Conservation (phyloP, 1,140 invertebrate genomes). For the Drosophila lacertosa region DNA sequence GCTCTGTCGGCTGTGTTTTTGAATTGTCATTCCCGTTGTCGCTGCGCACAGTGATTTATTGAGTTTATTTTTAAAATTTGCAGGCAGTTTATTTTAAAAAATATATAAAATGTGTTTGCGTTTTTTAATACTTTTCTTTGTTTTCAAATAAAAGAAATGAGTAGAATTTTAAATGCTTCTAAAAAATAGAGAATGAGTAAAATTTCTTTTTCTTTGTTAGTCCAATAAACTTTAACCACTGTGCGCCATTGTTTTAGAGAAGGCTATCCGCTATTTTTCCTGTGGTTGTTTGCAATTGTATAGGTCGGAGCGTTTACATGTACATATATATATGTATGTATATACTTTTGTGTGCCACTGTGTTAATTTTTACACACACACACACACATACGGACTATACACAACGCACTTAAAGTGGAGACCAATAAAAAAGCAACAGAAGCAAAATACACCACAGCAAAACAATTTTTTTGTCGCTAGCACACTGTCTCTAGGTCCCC, state of each 20-base stretch:
- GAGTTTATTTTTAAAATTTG: neutral
- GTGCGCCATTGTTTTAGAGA: constrained; percentile 34
- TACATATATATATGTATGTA: constrained; percentile 6
- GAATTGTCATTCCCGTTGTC: constrained; percentile 57
- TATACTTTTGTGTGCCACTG: constrained; percentile 63
- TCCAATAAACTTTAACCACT: constrained; percentile 8
- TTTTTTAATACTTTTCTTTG: neutral
- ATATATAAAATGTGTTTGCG: neutral
- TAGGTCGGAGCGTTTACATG: constrained; percentile 11
- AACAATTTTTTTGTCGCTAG: constrained; percentile 6
- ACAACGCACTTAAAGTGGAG: constrained; percentile 41
- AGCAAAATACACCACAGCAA: constrained; percentile 8
- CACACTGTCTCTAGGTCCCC: neutral
- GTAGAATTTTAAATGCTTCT: neutral
- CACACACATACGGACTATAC: constrained; percentile 1
- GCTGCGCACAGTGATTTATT: constrained; percentile 21
- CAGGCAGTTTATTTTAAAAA: neutral
- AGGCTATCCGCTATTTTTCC: constrained; percentile 12
- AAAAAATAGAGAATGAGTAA: neutral
- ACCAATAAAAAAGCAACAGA: constrained; percentile 16
- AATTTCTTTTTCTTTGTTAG: neutral
- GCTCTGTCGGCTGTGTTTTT: constrained; percentile 42
- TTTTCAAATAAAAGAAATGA: neutral
- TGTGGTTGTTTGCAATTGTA: constrained; percentile 22
- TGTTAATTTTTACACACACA: constrained; percentile 72